Conservation (phyloP, 2,113 vertebrate genomes). For the Poeciliopsis retropinna region DNA sequence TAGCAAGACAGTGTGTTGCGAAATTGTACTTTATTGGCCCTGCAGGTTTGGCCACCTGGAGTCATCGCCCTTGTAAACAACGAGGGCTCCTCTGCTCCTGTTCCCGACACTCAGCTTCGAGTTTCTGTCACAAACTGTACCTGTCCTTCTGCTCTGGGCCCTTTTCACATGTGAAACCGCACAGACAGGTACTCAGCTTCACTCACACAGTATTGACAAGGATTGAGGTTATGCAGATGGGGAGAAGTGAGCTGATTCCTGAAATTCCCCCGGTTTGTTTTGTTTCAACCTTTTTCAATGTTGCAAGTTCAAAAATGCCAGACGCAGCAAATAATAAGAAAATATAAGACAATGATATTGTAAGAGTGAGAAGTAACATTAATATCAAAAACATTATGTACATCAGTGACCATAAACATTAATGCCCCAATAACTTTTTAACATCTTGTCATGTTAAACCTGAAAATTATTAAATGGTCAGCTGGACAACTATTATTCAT, state of each 20-base stretch:
- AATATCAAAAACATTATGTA: not conserved
- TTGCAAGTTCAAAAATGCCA: not conserved
- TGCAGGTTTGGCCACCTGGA: conserved; percentile 48
- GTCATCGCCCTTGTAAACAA: conserved; percentile 33
- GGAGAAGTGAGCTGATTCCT: not conserved
- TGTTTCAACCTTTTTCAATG: not conserved
- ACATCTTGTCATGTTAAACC: no score
- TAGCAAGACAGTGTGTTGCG: conserved; percentile 6
- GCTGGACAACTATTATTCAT: no score
- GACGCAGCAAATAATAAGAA: not conserved
- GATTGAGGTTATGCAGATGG: not conserved
- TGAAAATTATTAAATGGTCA: no score
- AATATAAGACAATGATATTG: not conserved
- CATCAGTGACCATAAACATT: not conserved
- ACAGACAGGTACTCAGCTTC: conserved; percentile 47
- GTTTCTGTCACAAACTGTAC: conserved; percentile 42
- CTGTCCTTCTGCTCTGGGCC: conserved; percentile 29
- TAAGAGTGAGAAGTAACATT: not conserved
- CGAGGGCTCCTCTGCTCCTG: conserved; percentile 34
- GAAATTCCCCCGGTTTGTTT: not conserved
- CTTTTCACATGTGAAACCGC: conserved; percentile 52
- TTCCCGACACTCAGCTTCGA: conserved; percentile 11
- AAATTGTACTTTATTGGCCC: conserved; percentile 31
- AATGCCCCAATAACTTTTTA: no score
- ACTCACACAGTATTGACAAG: not conserved